phyloP scores from a whole-genome alignment of 2,888 invertebrate genomes.

The Bruchidius siliquastri region DNA sequence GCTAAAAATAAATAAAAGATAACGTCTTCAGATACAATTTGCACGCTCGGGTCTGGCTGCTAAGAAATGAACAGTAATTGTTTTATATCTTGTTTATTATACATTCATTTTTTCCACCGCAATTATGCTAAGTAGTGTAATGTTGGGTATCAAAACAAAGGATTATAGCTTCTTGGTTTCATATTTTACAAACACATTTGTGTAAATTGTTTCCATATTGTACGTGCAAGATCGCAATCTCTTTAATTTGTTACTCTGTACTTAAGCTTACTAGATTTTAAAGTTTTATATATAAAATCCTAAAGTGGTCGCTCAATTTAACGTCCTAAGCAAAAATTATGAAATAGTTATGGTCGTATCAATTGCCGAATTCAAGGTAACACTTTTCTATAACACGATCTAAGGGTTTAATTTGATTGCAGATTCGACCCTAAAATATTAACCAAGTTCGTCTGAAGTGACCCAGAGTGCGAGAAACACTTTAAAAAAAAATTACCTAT shows the following conservation, averaged over 20 bases:
- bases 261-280: background rate
- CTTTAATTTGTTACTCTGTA: background rate
- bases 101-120: background rate
- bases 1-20: background rate
- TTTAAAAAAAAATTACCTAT: too few species aligned
- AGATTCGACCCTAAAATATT: too few species aligned
- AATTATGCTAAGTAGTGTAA: background rate
- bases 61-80: background rate
- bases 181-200: background rate
- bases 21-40: background rate
- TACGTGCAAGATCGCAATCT: background rate
- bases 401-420: too few species aligned
- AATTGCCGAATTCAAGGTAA: too few species aligned
- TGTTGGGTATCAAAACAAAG: background rate
- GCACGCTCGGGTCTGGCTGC: background rate
- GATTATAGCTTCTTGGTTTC: background rate
- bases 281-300: background rate
- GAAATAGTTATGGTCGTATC: too few species aligned
- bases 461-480: too few species aligned
- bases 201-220: background rate
- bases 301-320: background rate
- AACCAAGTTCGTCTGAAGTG: too few species aligned
- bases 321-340: too few species aligned
- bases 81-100: background rate
- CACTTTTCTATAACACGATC: too few species aligned